A percentile compares a stretch with the other conserved stretches of the same genome.
Evolutionary conservation across 2,797 vertebrate genomes (phyloP).

Genomic region (Forpus xanthops): DNA sequence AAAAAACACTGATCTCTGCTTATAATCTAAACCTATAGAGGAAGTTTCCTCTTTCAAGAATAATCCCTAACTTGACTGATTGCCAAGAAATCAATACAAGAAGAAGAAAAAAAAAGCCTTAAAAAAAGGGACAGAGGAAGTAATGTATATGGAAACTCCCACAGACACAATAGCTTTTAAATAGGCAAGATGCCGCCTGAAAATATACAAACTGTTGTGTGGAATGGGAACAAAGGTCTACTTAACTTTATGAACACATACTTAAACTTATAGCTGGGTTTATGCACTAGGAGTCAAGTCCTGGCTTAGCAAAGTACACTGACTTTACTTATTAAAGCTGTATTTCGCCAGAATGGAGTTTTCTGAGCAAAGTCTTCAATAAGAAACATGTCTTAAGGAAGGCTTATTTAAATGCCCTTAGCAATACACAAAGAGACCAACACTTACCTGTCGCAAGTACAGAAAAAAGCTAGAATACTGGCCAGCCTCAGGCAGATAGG

Average conservation of each 20-base stretch:
- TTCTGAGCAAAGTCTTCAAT: background rate
- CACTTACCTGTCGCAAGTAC: constrained; percentile 89
- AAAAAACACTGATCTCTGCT: background rate
- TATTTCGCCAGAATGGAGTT: background rate
- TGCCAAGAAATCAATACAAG: background rate
- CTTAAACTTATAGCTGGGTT: background rate
- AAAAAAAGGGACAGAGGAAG: background rate
- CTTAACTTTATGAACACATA: background rate
- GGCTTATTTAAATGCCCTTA: background rate
- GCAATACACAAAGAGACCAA: background rate
- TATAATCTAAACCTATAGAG: background rate
- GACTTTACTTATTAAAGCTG: background rate
- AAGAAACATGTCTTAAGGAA: background rate
- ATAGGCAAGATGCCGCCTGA: background rate
- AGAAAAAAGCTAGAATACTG: constrained; percentile 98
- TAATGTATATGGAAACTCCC: background rate
- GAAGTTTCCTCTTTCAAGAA: background rate
- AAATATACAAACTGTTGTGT: background rate
- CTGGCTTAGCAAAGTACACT: background rate
- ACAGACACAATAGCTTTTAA: background rate
- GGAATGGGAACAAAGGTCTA: background rate
- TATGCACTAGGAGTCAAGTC: background rate
- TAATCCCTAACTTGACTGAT: background rate
- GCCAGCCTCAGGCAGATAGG: constrained; percentile 92
- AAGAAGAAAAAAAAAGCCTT: background rate